phyloP scores from a whole-genome alignment of 2,113 vertebrate genomes.

The Aix galericulata region DNA sequence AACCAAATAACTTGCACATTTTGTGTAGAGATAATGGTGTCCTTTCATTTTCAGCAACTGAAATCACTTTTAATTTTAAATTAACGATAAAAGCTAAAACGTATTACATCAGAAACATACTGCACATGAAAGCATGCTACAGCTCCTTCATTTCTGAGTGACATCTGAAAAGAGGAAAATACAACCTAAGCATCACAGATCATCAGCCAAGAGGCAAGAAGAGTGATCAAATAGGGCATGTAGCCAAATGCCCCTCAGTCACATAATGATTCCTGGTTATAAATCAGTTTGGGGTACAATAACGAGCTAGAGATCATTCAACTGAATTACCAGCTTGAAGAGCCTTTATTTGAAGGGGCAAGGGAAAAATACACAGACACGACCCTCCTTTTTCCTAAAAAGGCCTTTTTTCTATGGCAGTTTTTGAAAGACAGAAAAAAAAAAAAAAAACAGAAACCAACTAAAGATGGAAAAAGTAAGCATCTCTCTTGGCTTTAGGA shows the following conservation, averaged over 20 bases:
- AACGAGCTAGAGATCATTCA: background rate
- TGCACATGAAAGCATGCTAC: background rate
- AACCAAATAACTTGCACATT: background rate
- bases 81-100: background rate
- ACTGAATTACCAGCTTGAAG: background rate
- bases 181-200: conserved; percentile 17
- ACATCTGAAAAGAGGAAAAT: conserved; percentile 48
- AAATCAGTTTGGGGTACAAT: background rate
- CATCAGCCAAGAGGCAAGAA: background rate
- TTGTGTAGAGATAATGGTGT: background rate
- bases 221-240: conserved; percentile 1
- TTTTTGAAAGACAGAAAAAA: background rate
- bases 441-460: background rate
- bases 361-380: background rate
- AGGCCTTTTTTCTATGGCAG: background rate
- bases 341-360: background rate
- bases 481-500: background rate
- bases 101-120: background rate
- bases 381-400: background rate
- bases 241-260: conserved; percentile 7
- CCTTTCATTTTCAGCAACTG: background rate
- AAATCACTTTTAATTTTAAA: background rate
- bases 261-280: background rate
- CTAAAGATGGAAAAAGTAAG: background rate
- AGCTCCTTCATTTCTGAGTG: conserved; percentile 11